Evolutionary conservation across 2,797 vertebrate genomes (phyloP).

Genomic region (Pteropus rufus): DNA sequence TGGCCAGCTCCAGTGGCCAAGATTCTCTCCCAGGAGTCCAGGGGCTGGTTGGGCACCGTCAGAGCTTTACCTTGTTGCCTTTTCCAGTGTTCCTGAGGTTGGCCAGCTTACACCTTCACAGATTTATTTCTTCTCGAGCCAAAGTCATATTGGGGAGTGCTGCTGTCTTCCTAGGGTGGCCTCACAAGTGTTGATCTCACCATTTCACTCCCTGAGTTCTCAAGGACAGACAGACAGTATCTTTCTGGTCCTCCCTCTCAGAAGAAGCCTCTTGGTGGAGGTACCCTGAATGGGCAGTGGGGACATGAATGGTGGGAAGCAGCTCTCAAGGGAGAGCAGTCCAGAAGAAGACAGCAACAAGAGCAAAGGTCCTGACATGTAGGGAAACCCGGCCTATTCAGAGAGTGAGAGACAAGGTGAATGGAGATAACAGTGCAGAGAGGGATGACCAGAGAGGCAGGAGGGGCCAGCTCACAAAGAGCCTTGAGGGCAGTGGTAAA

Average conservation of each 20-base stretch:
- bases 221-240: not conserved
- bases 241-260: not conserved
- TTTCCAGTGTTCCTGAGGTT: not conserved
- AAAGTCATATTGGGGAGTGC: not conserved
- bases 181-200: not conserved
- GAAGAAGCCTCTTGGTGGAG: not conserved
- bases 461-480: not conserved
- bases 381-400: not conserved
- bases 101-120: not conserved
- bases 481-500: not conserved
- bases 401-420: not conserved
- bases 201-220: not conserved
- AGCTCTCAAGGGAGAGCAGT: not conserved
- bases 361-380: not conserved
- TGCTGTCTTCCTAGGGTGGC: not conserved
- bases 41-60: not conserved
- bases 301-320: not conserved
- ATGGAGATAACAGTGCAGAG: not conserved
- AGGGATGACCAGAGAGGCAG: not conserved
- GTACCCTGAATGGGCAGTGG: not conserved
- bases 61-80: not conserved
- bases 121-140: not conserved
- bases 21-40: not conserved
- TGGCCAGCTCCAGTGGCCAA: not conserved
- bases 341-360: not conserved